Base-by-base conservation (phyloP, 2,113 vertebrate species). In the Symphodus melops region DNA sequence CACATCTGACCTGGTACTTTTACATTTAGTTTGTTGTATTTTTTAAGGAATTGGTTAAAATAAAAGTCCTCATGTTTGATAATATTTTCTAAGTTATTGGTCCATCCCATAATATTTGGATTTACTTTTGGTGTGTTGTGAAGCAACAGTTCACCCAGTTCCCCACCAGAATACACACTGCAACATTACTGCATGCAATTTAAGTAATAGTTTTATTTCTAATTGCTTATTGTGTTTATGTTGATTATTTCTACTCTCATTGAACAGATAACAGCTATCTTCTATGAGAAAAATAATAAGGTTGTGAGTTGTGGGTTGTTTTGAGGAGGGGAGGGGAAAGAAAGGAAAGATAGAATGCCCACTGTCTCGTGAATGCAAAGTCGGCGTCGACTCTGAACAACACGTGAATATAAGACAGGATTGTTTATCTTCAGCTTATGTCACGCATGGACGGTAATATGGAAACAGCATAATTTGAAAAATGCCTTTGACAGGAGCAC, bases 171-270 rank as follows among this genome's bases (percentile, higher is more conserved):
- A 48, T 57, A 46, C 46, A 53, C 12, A 17, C 46, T 28, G 33
- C 14, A 61, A 25, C 36, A 76, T 10, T 7, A 9, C 62, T 8
- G 57, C 59, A 75, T 81, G 60, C 55, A 80, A 77, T 87, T 84
- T 28, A 81, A 79, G 62, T 8, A 20, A 77, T 87, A 70, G 61
- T 80, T 84, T 86, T 84, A 72, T 78, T 85, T 72, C 65, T 84
- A 86, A 86, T 77, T 88, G 77, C 72, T 71, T 84, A 87, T 75
- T 70, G 71, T 82, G 70, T 89, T 90, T 88, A 86, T 83, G 79
- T 79, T 90, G 87, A 87, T 87, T 88, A 82, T 72, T 80, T 79
- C 84, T 66, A 72, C 74, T 77, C 77, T 88, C 82, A 65, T 8
- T 82, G 73, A 84, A 77, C 72, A 68, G 79, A 85, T 89, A 88